Conservation (phyloP, 1,140 invertebrate species). For the Drosophila insularis region DNA sequence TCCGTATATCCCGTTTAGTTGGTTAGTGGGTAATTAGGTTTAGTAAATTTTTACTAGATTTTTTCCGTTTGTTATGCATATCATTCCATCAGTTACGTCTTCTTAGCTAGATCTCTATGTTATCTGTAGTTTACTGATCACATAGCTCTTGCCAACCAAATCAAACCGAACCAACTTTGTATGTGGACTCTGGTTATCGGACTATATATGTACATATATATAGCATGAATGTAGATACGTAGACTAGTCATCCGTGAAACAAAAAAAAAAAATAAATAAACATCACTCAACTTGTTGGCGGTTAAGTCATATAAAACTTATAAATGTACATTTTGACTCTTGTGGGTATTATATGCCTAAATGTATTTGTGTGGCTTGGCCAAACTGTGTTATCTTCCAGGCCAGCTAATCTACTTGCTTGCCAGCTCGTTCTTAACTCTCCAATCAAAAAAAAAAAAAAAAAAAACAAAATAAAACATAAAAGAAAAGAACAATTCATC, state of each 20-base stretch:
- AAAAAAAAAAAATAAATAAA: not conserved
- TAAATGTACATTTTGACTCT: conserved; percentile 12
- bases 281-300: conserved; percentile 17
- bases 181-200: not conserved
- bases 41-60: not conserved
- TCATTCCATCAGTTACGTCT: not conserved
- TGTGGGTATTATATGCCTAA: not conserved
- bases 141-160: not conserved
- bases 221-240: not conserved
- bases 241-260: not conserved
- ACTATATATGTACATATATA: not conserved
- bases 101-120: not conserved
- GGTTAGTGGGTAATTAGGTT: too few species aligned
- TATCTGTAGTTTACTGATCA: conserved; percentile 5
- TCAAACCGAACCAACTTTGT: too few species aligned
- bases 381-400: conserved; percentile 8
- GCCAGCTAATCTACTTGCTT: conserved; percentile 18
- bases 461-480: not conserved
- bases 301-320: conserved; percentile 1
- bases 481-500: not conserved
- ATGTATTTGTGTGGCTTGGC: not conserved
- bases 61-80: too few species aligned
- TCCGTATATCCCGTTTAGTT: too few species aligned
- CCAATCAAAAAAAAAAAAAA: not conserved
- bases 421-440: not conserved